phyloP scores from a whole-genome alignment of 2,888 invertebrate species.

The Aspidiotus rigidus region DNA sequence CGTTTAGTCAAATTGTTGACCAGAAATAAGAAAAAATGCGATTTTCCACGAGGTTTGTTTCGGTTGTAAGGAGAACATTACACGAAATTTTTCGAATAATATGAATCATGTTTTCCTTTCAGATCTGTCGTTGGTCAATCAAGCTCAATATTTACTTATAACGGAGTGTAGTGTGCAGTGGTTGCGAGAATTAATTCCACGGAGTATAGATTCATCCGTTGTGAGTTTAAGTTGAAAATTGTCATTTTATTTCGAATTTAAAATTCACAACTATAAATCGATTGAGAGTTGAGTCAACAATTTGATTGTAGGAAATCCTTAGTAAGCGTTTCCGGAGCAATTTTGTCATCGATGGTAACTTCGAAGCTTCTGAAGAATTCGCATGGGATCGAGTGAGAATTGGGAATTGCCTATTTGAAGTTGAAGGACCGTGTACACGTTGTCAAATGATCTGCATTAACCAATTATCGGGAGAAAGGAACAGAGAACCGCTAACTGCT shows the following conservation, averaged over 20 bases:
- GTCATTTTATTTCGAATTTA: too few species aligned
- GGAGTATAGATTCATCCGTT: too few species aligned
- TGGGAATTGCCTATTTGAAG: constrained; percentile 57
- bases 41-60: background rate
- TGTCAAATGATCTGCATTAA: constrained; percentile 96
- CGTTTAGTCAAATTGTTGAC: constrained; percentile 49
- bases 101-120: constrained; percentile 16
- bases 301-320: constrained; percentile 50
- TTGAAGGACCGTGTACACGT: constrained; percentile 70
- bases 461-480: constrained; percentile 70
- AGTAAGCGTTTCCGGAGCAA: constrained; percentile 78
- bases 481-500: constrained; percentile 66
- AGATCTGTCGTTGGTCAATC: constrained; percentile 58
- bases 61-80: background rate
- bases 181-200: constrained; percentile 44
- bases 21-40: background rate
- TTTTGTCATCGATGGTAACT: constrained; percentile 62
- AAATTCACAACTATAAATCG: too few species aligned
- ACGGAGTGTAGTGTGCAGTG: constrained; percentile 67
- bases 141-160: constrained; percentile 76
- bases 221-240: too few species aligned
- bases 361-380: constrained; percentile 66
- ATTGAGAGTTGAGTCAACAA: too few species aligned
- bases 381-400: constrained; percentile 57
- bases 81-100: too few species aligned